phyloP scores from a whole-genome alignment of 2,113 vertebrate species.

The Tringa solitaria region DNA sequence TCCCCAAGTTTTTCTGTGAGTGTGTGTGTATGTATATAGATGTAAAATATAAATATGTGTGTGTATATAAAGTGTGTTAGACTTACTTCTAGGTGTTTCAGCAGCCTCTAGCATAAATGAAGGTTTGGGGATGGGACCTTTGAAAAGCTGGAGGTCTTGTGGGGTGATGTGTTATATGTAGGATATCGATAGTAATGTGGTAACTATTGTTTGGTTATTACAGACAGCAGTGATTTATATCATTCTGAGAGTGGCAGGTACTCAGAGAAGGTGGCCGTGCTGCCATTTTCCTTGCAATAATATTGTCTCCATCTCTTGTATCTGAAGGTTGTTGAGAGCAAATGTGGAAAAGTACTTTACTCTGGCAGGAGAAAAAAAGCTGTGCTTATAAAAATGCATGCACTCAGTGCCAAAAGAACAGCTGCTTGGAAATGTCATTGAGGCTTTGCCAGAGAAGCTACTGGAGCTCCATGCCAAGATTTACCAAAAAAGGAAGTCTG shows the following conservation, averaged over 20 bases:
- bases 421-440: not conserved
- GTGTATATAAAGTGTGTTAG: not conserved
- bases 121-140: accelerated
- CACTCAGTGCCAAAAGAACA: not conserved
- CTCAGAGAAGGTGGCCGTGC: not conserved
- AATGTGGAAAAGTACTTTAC: not conserved
- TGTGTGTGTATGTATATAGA: not conserved
- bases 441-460: not conserved
- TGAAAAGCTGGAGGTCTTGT: not conserved
- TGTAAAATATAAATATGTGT: accelerated
- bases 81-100: not conserved
- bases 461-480: not conserved
- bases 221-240: not conserved
- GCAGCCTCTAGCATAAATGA: not conserved
- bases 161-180: not conserved
- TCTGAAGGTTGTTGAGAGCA: not conserved
- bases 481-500: not conserved
- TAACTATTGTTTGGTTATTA: not conserved
- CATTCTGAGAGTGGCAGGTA: not conserved
- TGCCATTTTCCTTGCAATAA: not conserved
- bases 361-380: not conserved
- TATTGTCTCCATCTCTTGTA: not conserved
- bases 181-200: not conserved
- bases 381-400: not conserved
- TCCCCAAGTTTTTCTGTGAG: not conserved